These are phyloP conservation scores for Nemurella pictetii DNA, from an alignment of 2,888 invertebrate species.

Conservation along the genomic window DNA sequence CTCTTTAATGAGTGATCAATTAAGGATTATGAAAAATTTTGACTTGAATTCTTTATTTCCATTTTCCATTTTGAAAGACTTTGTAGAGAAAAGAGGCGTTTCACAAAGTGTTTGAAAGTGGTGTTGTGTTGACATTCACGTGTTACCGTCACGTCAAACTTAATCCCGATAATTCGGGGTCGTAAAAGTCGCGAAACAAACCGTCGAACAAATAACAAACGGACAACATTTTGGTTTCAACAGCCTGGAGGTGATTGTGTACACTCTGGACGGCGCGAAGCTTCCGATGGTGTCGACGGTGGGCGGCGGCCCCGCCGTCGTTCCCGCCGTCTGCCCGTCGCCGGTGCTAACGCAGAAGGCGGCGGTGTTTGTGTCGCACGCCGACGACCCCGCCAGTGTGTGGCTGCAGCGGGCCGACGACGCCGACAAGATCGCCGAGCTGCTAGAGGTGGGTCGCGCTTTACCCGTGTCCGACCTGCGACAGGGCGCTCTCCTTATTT, in stretches of 20 bases:
- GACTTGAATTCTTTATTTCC: too few relatives aligned
- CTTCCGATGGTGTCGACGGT: constrained; percentile 46
- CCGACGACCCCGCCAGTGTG: constrained; percentile 59
- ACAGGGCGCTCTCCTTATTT: too few relatives aligned
- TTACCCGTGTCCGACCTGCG: too few relatives aligned
- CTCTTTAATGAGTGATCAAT: too few relatives aligned
- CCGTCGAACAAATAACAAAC: background rate
- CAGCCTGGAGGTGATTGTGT: constrained; percentile 69
- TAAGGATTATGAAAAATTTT: too few relatives aligned
- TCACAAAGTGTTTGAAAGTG: too few relatives aligned
- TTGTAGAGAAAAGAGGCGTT: too few relatives aligned
- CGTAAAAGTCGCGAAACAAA: too few relatives aligned
- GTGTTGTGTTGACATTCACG: too few relatives aligned
- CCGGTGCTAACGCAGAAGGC: constrained; percentile 65
- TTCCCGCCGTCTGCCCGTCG: constrained; percentile 58
- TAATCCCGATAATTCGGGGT: too few relatives aligned
- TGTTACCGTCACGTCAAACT: too few relatives aligned
- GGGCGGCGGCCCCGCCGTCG: constrained; percentile 51
- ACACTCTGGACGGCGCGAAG: constrained; percentile 52
- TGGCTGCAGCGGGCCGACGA: constrained; percentile 64
- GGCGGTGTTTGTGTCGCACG: constrained; percentile 62
- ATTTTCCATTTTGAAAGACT: too few relatives aligned
- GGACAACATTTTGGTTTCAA: constrained; percentile 39
- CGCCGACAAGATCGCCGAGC: constrained; percentile 52
- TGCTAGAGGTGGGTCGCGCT: constrained; percentile 62